Evolutionary conservation across 2,888 invertebrate genomes (phyloP), one percentile per base, ranked within the genome.

Genomic region (Mellilla xanthometata): DNA sequence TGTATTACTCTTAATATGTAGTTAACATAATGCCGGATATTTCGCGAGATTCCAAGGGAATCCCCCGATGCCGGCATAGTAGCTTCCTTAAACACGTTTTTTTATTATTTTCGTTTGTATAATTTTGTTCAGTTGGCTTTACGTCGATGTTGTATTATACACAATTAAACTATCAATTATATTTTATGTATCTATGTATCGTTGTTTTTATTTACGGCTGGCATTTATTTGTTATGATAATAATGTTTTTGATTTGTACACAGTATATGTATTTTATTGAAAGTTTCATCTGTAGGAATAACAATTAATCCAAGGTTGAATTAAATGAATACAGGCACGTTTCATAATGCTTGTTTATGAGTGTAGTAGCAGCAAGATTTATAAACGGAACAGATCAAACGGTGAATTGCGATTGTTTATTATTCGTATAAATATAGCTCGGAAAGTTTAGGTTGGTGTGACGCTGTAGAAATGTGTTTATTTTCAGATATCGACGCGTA

Each of bases 11-110:
- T n/a, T n/a, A n/a, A n/a, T n/a, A n/a, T 53, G 40, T 45, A 45
- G 58, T 65, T 63, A 62, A 66, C 53, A 53, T 49, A 32, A 40
- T 59, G 45, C 10, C 53, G 62, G 65, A 64, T 55, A 58, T 35
- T 61, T 62, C 55, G 56, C 58, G 58, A 62, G 61, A 56, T 42
- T 49, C 30, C 5, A 13, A 38, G 10, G n/a, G 44, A 28, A 52
- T 59, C 63, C 63, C 62, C 39, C 56, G 54, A 58, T 56, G 62
- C 55, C 61, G 58, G 60, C 52, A 59, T 60, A 62, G 60, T 53
- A 45, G 68, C 69, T 71, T 72, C 47, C 58, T 52, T 42, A 55
- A 24, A 19, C n/a, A 6, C 6, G 1, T 24, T 24, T 7, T 8
- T 24, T 15, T 49, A n/a, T 45, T 48, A 28, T 52, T 49, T 52